phyloP scores from a whole-genome alignment of 2,797 vertebrate genomes.

The Monodelphis domestica region DNA sequence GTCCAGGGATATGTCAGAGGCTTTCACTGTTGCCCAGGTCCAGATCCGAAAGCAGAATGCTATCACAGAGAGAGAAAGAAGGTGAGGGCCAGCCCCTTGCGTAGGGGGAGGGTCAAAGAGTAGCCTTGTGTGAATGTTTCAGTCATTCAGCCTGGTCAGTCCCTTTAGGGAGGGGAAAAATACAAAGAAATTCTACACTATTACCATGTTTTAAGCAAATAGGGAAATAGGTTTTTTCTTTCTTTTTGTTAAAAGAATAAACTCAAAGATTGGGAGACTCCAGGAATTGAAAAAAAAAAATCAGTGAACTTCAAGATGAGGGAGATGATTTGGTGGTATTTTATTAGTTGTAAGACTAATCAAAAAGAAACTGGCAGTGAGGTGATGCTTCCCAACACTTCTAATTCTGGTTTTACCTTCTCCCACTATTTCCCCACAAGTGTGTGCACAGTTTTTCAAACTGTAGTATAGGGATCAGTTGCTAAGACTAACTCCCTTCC shows the following conservation, averaged over 20 bases:
- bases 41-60: slow-evolving; percentile 63
- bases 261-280: neutral
- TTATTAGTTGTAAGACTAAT: neutral
- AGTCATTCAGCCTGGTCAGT: no score
- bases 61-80: slow-evolving; percentile 77
- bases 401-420: neutral
- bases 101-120: neutral
- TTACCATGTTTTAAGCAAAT: neutral
- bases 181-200: neutral
- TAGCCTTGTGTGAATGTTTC: no score
- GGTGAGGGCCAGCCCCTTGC: slow-evolving; percentile 40
- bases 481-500: neutral
- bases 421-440: neutral
- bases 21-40: neutral
- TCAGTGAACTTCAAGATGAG: neutral
- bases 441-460: neutral
- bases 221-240: fast-evolving
- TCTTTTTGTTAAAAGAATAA: neutral
- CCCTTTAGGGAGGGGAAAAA: no score
- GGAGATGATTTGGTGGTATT: neutral
- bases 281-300: neutral
- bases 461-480: neutral
- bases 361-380: neutral
- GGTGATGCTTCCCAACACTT: neutral
- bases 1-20: neutral